Base-by-base conservation (phyloP, 2,888 invertebrate species). In the Zygaena filipendulae region DNA sequence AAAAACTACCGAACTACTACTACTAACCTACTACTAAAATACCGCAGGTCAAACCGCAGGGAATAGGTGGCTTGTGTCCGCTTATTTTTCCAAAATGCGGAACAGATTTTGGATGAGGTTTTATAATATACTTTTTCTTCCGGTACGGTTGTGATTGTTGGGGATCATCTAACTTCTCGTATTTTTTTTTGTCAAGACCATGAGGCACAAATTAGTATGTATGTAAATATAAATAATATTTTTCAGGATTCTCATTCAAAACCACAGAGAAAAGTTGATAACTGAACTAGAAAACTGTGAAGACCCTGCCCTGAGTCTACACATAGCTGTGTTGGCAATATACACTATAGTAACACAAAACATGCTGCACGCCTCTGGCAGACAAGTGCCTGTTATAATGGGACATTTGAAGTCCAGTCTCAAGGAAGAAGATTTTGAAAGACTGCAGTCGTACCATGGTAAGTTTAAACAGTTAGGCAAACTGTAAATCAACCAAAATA, bases 361-460 rank as follows among this genome's bases (percentile, higher is more conserved):
- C 43, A 91, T 95, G 80, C 56, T 97, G 13, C 94, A 97, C 64
- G 95, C 95, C 8, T 96, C 97, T 13, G 98, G 98, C 0, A 87
- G 93, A 59, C 95, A 95, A 71, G 94, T 98, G 7, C 88, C 94
- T 1, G 81, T 87, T 10, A 84, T 97, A 41, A 80, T 97, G 23
- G 56, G 82, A 1, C 90, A 85, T 59, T 81, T 97, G 27, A 86
- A 88, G 40, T 75, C 83, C 11, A 85, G 86, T 43, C 62, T 97
- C 26, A 84, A 83, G 35, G 75, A 81, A 12, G 87, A 90, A 4
- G 84, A 89, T 32, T 83, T 83, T 52, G 59, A 80, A 2, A 68
- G 83, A 30, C 75, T 97, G 1, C 82, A 85, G 23, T 71, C 81
- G 26, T 92, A 88, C 64, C 91, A 95, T 79, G 94, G 95, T 95